Percentiles rank a stretch among this genome's conserved stretches.
These are phyloP conservation scores for Calcarius lapponicus DNA, from an alignment of 2,797 vertebrate species.

Conservation along the genomic window DNA sequence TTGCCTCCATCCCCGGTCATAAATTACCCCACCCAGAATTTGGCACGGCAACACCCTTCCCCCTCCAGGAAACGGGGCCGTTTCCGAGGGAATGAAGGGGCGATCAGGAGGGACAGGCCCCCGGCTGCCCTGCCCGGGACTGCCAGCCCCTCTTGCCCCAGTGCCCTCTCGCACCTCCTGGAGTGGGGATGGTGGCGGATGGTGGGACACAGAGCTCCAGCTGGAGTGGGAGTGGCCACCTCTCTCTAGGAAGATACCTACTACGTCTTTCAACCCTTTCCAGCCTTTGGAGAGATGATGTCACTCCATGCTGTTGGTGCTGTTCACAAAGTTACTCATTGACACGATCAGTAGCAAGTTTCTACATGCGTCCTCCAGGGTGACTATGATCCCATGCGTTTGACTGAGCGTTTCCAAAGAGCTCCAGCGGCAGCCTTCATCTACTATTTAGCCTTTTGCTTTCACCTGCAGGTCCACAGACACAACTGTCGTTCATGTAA, in stretches of 20 bases:
- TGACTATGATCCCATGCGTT: rapidly evolving
- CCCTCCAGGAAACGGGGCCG: rapidly evolving
- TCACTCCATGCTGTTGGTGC: not conserved
- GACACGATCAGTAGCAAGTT: not conserved
- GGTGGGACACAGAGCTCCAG: rapidly evolving
- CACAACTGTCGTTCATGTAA: not conserved
- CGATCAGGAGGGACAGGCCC: not conserved
- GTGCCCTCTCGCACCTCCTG: rapidly evolving
- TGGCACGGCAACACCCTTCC: rapidly evolving
- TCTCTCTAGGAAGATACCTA: not conserved
- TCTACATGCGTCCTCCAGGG: not conserved
- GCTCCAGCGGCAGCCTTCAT: not conserved
- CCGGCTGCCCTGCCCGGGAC: not conserved
- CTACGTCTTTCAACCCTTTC: rapidly evolving
- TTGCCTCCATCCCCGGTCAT: not conserved
- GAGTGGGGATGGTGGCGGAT: rapidly evolving
- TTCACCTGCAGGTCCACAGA: not conserved
- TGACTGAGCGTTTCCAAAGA: not conserved
- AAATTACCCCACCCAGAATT: not conserved
- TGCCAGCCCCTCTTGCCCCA: not conserved
- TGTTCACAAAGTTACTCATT: not conserved
- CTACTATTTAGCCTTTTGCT: rapidly evolving
- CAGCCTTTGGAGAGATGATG: not conserved
- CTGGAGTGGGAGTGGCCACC: rapidly evolving
- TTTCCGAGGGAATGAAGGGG: not conserved